A percentile compares a stretch with the other conserved stretches of the same genome.
Conservation (phyloP, 2,797 vertebrate species). For the Galago senegalensis region DNA sequence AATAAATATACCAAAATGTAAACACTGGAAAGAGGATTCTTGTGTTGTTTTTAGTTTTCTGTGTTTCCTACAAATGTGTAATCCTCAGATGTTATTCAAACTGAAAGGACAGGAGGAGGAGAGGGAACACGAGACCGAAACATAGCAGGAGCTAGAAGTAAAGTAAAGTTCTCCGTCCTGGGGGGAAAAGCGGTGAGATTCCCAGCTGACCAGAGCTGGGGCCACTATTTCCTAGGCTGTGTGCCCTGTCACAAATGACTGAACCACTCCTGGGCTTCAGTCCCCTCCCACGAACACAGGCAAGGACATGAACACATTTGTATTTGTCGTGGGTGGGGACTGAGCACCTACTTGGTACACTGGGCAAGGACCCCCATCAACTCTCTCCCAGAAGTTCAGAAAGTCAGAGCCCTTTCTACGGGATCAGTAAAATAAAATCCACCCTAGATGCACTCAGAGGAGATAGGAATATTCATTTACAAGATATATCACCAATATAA, state of each 20-base stretch:
- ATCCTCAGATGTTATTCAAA: background rate
- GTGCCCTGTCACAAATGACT: background rate
- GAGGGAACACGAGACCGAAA: background rate
- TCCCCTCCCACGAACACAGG: background rate
- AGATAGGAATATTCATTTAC: background rate
- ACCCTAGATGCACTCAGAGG: background rate
- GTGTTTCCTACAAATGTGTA: slow-evolving; percentile 3
- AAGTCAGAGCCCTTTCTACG: slow-evolving; percentile 8
- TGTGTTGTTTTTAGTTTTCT: background rate
- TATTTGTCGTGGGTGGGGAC: too few relatives aligned
- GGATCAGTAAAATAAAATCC: background rate
- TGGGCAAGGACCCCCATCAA: background rate
- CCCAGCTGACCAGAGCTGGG: background rate
- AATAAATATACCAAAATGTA: background rate
- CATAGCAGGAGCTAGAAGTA: background rate
- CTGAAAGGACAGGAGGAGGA: background rate
- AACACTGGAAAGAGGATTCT: background rate
- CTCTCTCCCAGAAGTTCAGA: background rate
- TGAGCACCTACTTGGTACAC: background rate
- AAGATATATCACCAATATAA: background rate
- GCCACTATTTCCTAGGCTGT: background rate
- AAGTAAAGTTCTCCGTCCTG: background rate
- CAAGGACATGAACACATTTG: too few relatives aligned
- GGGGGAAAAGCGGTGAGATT: background rate
- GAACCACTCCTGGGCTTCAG: background rate